These are phyloP conservation scores for Aspidapion aeneum DNA, from an alignment of 2,888 invertebrate species.

Conservation along the genomic window DNA sequence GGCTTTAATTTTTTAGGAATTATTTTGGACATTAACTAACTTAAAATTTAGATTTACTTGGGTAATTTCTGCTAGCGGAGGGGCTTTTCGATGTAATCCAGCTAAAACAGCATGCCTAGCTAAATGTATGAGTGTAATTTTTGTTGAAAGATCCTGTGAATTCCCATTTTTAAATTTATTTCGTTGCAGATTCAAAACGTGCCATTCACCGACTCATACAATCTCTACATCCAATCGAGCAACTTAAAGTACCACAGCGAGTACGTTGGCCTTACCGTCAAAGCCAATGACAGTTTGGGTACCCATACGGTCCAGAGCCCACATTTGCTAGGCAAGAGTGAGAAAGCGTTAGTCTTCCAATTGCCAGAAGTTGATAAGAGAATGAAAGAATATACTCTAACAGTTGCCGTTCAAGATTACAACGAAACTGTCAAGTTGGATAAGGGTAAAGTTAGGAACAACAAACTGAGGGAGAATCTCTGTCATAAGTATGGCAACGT, in stretches of 20 bases:
- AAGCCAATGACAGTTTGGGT: constrained; percentile 35
- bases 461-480: constrained; percentile 34
- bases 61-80: too few species aligned
- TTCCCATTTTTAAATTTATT: too few species aligned
- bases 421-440: constrained; percentile 29
- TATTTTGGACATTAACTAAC: too few species aligned
- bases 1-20: too few species aligned
- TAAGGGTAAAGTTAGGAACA: constrained; percentile 26
- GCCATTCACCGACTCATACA: constrained; percentile 38
- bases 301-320: constrained; percentile 40
- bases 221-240: constrained; percentile 36
- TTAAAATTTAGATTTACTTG: too few species aligned
- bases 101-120: too few species aligned
- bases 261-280: constrained; percentile 28
- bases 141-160: too few species aligned
- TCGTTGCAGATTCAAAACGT: constrained; percentile 39
- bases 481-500: constrained; percentile 40
- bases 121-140: too few species aligned
- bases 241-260: constrained; percentile 37
- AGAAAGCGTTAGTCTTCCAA: constrained; percentile 34
- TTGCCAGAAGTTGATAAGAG: constrained; percentile 36
- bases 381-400: constrained; percentile 36
- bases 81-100: too few species aligned
- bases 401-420: constrained; percentile 41
- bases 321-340: constrained; percentile 31